Base-by-base conservation (phyloP, 2,888 invertebrate species). In the Boloria euphrosyne region DNA sequence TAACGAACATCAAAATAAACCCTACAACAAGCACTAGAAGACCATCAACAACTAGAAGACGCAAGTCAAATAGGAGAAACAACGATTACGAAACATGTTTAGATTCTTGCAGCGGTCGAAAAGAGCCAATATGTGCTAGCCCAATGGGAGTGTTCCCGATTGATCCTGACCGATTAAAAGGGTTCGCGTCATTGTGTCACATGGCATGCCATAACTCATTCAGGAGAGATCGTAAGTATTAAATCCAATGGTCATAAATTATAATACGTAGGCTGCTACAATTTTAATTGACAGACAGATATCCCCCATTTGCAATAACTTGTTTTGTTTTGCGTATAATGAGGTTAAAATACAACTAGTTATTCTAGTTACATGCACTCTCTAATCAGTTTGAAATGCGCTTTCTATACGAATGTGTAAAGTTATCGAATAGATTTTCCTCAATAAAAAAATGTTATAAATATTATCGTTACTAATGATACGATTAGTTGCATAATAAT, bases 161-260 rank as follows among this genome's bases (percentile, higher is more conserved):
- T 68, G 81, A 90, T 67, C 80, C 89, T 0, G 79, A 88, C n/a
- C 79, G 77, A 5, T 75, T 92, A 60, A 90, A 85, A 72, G 91
- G 90, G 50, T 92, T 92, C 75, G 86, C 90, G 10, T 89, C 91
- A 0, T 78, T 90, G 52, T 92, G 92, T 64, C 90, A 92, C 68
- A 86, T 92, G 87, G 89, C 90, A 13, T 92, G 92, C 74, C 86
- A 89, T 70, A 92, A 92, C 74, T 87, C 89, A 31, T 92, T 86
- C 73, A 87, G 80, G 76, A 86, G 80, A 73, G 80, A 82, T 62
- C 77, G 91, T 91, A 73, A 89, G 90, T 89, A 70, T 50, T 44
- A 49, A 55, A 70, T 50, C 27, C 43, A 51, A 50, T 46, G 13
- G 10, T 14, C n/a, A n/a, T 51, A 51, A 57, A 18, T 59, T 16